Conservation (phyloP, 2,888 invertebrate genomes). For the Ophraella communa region DNA sequence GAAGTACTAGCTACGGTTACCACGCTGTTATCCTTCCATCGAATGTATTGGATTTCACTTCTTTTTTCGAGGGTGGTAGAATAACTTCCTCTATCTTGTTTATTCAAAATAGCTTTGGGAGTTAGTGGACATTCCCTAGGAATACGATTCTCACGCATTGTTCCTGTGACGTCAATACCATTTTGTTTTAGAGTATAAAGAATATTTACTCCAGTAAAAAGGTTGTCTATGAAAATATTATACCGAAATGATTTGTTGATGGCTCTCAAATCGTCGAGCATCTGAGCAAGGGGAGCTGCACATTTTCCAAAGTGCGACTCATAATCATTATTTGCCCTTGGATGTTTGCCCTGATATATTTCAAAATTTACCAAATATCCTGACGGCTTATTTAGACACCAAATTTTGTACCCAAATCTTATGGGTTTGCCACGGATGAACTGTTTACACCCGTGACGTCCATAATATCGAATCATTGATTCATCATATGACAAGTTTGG, state of each 20-base stretch:
- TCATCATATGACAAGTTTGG: conserved; percentile 37
- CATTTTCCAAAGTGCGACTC: background rate
- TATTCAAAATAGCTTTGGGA: background rate
- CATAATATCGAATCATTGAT: no score
- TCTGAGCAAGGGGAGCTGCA: background rate
- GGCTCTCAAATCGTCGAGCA: background rate
- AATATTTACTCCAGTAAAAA: background rate
- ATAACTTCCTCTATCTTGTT: background rate
- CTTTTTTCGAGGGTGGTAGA: background rate
- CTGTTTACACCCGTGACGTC: no score
- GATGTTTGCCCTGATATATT: conserved; percentile 33
- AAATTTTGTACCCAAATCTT: conserved; percentile 43
- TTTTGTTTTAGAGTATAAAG: background rate
- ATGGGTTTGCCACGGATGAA: conserved; percentile 45
- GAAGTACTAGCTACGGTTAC: background rate
- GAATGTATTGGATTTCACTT: background rate
- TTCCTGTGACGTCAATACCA: background rate
- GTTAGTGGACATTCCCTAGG: background rate
- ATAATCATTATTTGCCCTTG: background rate
- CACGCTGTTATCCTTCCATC: background rate
- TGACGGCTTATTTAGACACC: no score
- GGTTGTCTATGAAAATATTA: background rate
- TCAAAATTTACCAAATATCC: conserved; percentile 38
- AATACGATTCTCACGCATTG: background rate
- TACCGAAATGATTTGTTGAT: background rate